Conservation (phyloP, 2,797 vertebrate species). For the Balearica regulorum region DNA sequence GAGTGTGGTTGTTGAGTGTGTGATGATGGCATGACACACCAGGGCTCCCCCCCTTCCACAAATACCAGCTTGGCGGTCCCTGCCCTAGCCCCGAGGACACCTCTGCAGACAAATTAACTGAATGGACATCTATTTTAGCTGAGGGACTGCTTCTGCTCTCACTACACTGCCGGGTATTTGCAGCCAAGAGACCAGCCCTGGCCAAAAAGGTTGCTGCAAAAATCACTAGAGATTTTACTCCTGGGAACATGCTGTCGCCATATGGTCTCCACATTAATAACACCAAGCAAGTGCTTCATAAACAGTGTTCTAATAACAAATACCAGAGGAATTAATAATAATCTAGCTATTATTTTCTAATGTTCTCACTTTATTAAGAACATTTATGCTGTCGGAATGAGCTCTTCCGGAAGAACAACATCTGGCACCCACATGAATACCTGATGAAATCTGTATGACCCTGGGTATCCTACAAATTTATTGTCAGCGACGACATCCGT, state of each 20-base stretch:
- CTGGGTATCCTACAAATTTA: background rate
- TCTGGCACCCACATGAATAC: slow-evolving; percentile 46
- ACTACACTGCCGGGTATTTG: background rate
- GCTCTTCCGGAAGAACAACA: slow-evolving; percentile 23
- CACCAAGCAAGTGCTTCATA: slow-evolving; percentile 56
- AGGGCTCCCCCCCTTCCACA: background rate
- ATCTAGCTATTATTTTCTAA: slow-evolving; percentile 59
- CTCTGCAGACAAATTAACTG: background rate
- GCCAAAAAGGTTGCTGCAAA: slow-evolving; percentile 34
- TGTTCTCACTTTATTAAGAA: slow-evolving; percentile 54
- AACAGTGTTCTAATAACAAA: slow-evolving; percentile 58
- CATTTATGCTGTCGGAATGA: slow-evolving; percentile 35
- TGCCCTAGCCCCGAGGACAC: background rate
- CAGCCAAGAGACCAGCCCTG: background rate
- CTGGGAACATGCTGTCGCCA: slow-evolving; percentile 30
- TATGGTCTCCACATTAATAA: slow-evolving; percentile 51
- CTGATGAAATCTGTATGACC: background rate
- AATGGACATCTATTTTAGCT: background rate
- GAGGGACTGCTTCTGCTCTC: background rate
- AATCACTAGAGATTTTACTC: slow-evolving; percentile 4
- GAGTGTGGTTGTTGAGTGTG: background rate
- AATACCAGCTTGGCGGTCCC: background rate
- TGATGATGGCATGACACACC: background rate
- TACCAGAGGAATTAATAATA: slow-evolving; percentile 66
- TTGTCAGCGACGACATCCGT: background rate